Base-by-base conservation (phyloP, 2,888 invertebrate genomes). In the Spatulosminthurus flaviceps region DNA sequence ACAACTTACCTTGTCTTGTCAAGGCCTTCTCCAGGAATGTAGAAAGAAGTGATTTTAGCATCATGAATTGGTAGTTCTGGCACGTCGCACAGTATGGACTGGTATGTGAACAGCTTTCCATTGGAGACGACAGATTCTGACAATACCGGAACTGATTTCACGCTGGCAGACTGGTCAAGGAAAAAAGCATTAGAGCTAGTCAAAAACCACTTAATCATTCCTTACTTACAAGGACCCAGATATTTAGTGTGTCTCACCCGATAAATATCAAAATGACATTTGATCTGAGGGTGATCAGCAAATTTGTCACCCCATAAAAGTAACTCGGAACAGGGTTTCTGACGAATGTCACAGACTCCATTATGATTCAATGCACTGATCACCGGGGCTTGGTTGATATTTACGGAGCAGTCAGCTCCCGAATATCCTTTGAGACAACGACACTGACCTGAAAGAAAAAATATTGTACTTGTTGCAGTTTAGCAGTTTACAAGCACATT, bases 181-280 rank as follows among this genome's bases (percentile, higher is more conserved):
- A 9, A 24, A 9, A 64, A 60, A 60, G 21, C 16, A 34, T 4
- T 9, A 34, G 7, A 60, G n/a, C n/a, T n/a, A n/a, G n/a, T 61
- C n/a, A 61, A 22, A 61, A 61, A 7, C 61, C 61, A 9, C 61
- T 61, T 21, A 61, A 41, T 9, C 13, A 41, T 41, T 41, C 7
- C 41, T 9, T 41, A 41, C 41, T n/a, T n/a, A n/a, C n/a, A n/a
- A n/a, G n/a, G n/a, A 41, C 41, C 13, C 7, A 41, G 41, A 13
- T 41, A 41, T 9, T 41, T 9, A 9, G 21, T 28, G 28, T 42
- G 78, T 71, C 76, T 72, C 83, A 86, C 86, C 81, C 84, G 75
- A 60, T 86, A 86, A 22, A 86, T 79, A 73, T 86, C 86, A 81
- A 86, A 84, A 41, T 83, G 83, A 77, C 86, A 86, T 74, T 83